These are phyloP conservation scores for Megaceryle torquata DNA, from an alignment of 2,113 vertebrate species.

Conservation along the genomic window DNA sequence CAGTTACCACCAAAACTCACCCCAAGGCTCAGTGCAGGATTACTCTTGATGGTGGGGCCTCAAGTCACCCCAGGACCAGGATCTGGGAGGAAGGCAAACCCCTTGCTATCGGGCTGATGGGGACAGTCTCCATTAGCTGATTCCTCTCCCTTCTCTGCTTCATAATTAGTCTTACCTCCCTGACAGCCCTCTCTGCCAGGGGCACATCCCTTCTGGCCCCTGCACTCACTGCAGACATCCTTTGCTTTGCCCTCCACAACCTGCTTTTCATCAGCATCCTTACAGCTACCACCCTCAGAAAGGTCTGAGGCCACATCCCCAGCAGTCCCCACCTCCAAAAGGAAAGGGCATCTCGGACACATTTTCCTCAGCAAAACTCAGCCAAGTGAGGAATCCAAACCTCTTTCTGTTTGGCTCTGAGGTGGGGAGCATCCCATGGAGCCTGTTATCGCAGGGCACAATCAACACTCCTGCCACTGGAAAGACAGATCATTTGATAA, in stretches of 20 bases:
- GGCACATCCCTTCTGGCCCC: not conserved
- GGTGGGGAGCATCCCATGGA: not conserved
- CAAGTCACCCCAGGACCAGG: not conserved
- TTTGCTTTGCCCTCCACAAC: not conserved
- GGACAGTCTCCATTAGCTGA: not conserved
- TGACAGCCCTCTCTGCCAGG: not conserved
- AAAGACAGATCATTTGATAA: not conserved
- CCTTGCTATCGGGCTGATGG: not conserved
- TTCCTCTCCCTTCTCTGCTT: not conserved
- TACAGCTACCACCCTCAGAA: not conserved
- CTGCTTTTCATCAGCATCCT: not conserved
- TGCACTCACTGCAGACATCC: not conserved
- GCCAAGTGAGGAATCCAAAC: not conserved
- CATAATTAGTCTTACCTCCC: not conserved
- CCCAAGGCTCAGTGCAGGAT: not conserved
- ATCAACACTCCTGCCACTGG: not conserved
- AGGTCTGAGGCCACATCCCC: not conserved
- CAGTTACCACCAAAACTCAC: not conserved
- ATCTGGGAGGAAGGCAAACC: not conserved
- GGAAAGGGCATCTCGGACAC: too few species aligned
- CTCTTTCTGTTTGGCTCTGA: not conserved
- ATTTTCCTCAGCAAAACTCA: not conserved
- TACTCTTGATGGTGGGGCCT: not conserved
- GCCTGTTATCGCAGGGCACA: accelerated
- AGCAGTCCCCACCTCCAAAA: not conserved